phyloP scores from a whole-genome alignment of 2,888 invertebrate genomes.

The Podabrus alpinus region DNA sequence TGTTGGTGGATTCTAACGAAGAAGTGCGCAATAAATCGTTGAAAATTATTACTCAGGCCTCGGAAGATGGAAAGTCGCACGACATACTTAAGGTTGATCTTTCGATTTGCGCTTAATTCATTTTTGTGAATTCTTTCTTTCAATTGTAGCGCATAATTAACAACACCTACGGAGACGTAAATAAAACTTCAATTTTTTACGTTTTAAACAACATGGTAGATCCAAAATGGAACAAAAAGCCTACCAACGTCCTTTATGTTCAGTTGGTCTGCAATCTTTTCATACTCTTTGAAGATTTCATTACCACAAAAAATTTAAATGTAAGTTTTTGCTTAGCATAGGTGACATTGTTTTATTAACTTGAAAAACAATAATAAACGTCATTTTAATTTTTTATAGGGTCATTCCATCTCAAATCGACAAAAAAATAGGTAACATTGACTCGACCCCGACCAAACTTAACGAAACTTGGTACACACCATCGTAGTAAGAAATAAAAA shows the following conservation, averaged over 20 bases:
- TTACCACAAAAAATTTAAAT: conserved; percentile 9
- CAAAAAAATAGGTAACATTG: no score
- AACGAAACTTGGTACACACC: no score
- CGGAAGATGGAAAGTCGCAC: not conserved
- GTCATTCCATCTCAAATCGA: no score
- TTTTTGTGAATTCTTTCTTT: not conserved
- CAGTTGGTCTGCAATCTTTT: conserved; percentile 14
- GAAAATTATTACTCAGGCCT: conserved; percentile 6
- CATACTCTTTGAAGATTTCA: conserved; percentile 1
- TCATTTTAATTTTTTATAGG: no score
- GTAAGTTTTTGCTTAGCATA: conserved; percentile 2
- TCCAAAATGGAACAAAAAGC: conserved; percentile 12
- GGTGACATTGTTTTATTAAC: no score
- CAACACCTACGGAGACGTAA: not conserved
- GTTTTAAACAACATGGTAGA: conserved; percentile 5
- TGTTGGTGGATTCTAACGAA: conserved; percentile 4
- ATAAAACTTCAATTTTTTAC: not conserved
- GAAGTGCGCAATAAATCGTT: not conserved
- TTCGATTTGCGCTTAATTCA: not conserved
- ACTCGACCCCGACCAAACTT: no score
- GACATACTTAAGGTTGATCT: conserved; percentile 3
- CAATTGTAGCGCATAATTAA: conserved; percentile 10
- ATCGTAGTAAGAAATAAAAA: no score
- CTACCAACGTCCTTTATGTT: conserved; percentile 9
- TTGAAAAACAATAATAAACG: no score